A percentile compares a stretch with the other conserved stretches of the same genome.
Evolutionary conservation across 2,797 vertebrate genomes (phyloP).

Genomic region (Sylvilagus floridanus): DNA sequence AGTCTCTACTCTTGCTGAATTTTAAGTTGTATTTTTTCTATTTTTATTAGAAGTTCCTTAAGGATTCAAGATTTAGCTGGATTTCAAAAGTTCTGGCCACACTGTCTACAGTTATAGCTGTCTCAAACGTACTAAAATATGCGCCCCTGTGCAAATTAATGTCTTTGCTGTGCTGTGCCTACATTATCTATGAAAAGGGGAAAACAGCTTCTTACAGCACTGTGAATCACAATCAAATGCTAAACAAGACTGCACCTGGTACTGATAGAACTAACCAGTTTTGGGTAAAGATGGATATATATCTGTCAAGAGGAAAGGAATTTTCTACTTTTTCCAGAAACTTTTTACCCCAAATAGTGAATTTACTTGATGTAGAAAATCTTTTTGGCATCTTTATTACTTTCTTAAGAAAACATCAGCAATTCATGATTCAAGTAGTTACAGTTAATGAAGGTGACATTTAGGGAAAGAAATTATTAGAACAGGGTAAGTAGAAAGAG

Average conservation of each 20-base stretch:
- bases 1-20: neutral
- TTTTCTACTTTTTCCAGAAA: neutral
- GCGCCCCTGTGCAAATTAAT: neutral
- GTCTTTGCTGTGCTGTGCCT: neutral
- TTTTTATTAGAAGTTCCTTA: neutral
- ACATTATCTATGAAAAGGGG: neutral
- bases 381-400: neutral
- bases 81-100: conserved; percentile 44
- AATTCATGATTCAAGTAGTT: conserved; percentile 44
- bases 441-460: conserved; percentile 43
- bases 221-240: conserved; percentile 37
- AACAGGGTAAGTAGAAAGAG: conserved; percentile 30
- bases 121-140: conserved; percentile 6
- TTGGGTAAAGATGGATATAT: neutral
- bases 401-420: conserved; percentile 14
- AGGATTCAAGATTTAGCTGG: neutral
- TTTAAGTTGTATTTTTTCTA: conserved; percentile 19
- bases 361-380: neutral
- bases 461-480: conserved; percentile 58
- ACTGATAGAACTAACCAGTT: neutral
- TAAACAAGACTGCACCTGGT: neutral
- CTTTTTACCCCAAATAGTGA: neutral
- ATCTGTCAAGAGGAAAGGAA: neutral
- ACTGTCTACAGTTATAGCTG: neutral
- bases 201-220: neutral